Percentiles rank a stretch among this genome's conserved stretches.
Conservation (phyloP, 2,797 vertebrate genomes). For the Oreonectes daqikongensis region DNA sequence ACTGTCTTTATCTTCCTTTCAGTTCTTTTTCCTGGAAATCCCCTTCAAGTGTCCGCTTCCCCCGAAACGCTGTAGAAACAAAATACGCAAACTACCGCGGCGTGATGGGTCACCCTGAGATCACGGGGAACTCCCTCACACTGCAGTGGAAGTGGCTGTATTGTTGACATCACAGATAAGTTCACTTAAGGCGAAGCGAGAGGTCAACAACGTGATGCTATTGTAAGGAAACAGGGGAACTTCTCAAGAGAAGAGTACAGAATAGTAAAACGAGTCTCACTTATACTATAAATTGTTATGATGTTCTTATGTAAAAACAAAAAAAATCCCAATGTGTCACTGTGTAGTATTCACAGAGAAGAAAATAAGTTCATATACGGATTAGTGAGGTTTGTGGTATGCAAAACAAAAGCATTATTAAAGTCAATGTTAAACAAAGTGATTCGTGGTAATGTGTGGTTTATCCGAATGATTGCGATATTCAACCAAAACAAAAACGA, state of each 20-base stretch:
- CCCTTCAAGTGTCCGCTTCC: slow-evolving; percentile 24
- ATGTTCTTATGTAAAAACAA: slow-evolving; percentile 4
- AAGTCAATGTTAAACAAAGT: too few species aligned
- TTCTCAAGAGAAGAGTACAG: neutral
- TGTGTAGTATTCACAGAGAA: too few species aligned
- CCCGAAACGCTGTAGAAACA: neutral
- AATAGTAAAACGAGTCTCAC: neutral
- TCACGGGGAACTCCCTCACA: slow-evolving; percentile 19
- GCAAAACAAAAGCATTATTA: too few species aligned
- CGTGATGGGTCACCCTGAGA: slow-evolving; percentile 23
- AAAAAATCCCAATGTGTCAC: too few species aligned
- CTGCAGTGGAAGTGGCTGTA: slow-evolving; percentile 11
- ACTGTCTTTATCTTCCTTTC: slow-evolving; percentile 28
- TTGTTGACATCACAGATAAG: neutral
- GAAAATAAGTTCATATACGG: too few species aligned
- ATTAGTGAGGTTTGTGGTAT: too few species aligned
- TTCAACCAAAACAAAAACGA: too few species aligned
- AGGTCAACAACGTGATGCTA: neutral
- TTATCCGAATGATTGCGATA: too few species aligned
- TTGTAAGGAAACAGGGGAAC: neutral
- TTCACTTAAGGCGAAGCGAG: slow-evolving; percentile 28
- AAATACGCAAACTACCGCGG: neutral
- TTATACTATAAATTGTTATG: neutral
- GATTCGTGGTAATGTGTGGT: too few species aligned
- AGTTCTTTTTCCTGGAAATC: slow-evolving; percentile 50